phyloP scores from a whole-genome alignment of 1,140 invertebrate genomes.

The Triops cancriformis region DNA sequence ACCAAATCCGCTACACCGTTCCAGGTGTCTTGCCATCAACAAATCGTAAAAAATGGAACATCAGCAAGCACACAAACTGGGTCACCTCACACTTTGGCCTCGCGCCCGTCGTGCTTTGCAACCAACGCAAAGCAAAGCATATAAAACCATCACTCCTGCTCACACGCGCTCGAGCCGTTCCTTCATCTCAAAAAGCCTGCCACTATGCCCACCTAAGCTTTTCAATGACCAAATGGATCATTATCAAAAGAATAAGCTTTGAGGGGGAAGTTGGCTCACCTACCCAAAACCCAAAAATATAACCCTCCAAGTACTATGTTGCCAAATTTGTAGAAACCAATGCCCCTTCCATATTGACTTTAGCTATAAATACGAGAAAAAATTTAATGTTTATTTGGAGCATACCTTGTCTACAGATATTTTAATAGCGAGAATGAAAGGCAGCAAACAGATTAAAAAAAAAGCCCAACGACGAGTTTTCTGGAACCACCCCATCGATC shows the following conservation, averaged over 20 bases:
- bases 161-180: neutral
- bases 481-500: neutral
- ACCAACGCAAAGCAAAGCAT: constrained; percentile 4
- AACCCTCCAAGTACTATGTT: neutral
- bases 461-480: neutral
- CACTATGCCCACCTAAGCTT: neutral
- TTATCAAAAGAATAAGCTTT: neutral
- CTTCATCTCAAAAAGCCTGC: constrained; percentile 9
- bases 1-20: constrained; percentile 3
- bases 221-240: neutral
- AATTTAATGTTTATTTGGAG: neutral
- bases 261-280: neutral
- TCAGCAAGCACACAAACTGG: constrained; percentile 12
- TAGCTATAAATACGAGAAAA: constrained; percentile 9
- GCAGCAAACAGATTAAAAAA: neutral
- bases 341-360: neutral
- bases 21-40: constrained; percentile 12
- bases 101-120: neutral
- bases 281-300: neutral
- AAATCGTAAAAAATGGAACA: constrained; percentile 14
- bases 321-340: neutral
- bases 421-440: neutral
- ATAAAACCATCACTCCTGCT: constrained; percentile 2
- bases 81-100: neutral
- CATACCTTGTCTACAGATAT: constrained; percentile 12